Base-by-base conservation (phyloP, 2,113 vertebrate genomes). In the Erinaceus europaeus region DNA sequence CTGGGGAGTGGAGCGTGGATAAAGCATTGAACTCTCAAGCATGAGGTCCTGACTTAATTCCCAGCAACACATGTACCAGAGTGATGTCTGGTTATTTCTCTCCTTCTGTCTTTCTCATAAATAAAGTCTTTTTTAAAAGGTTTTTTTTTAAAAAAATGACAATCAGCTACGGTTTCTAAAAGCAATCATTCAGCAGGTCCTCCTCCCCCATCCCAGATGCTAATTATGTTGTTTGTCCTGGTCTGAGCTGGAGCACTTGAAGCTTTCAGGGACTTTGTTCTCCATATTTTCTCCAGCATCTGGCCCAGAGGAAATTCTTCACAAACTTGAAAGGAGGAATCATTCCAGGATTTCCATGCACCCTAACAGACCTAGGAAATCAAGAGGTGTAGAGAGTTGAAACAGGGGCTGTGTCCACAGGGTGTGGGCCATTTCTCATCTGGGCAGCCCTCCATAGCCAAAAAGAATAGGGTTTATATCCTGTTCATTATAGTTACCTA, bases 401-500 rank as follows among this genome's bases (percentile, higher is more conserved):
- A 86, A 29, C 20, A 5, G 20, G 46, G 44, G 17, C 6, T 65
- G 64, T 44, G 36, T 50, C 46, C 61, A 52, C 21, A 25, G 36
- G 34, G 1, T 32, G 34, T 11, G 25, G 77, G 42, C 57, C 59
- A 32, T 36, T 42, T 48, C 36, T 73, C 38, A 17, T 3, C 42
- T 27, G 65, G 18, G 74, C 13, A 4, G 32, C n/a, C 27, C 18
- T 32, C 36, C 13, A 57, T 2, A 48, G 65, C 59, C 53, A 65
- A 81, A 32, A 67, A 84, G 34, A 77, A 52, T 50, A 71, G 36
- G 27, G 42, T 57, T 40, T 8, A 0, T 78, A 90, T 78, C 68
- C 46, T 78, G 17, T 38, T 74, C 15, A 29, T 82, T 85, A 36
- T 78, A 85, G 62, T 85, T 59, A 92, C 69, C 86, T 90, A 40